phyloP scores from a whole-genome alignment of 2,797 vertebrate genomes.

The Catharus ustulatus region DNA sequence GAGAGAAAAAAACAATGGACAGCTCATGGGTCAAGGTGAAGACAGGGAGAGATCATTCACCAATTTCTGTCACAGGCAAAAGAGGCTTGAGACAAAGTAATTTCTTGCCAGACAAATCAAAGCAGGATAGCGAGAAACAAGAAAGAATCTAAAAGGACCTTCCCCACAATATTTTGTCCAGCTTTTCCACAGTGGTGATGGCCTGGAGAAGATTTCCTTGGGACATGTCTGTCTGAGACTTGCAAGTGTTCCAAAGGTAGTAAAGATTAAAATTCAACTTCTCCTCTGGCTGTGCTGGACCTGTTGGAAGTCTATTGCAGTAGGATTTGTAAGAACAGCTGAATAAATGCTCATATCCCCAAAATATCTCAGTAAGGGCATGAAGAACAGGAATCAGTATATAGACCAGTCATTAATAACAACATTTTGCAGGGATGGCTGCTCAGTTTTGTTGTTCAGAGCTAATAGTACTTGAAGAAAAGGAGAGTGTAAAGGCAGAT shows the following conservation, averaged over 20 bases:
- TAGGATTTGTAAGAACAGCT: not conserved
- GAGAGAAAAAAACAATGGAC: not conserved
- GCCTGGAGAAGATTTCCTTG: not conserved
- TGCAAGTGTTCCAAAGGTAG: not conserved
- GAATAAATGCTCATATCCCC: not conserved
- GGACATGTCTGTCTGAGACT: not conserved
- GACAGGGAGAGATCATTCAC: not conserved
- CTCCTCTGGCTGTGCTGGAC: not conserved
- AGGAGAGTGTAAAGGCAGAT: not conserved
- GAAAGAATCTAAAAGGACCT: not conserved
- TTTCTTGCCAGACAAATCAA: not conserved
- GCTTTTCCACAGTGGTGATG: not conserved
- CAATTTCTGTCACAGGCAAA: not conserved
- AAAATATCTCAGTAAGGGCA: not conserved
- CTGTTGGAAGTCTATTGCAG: not conserved
- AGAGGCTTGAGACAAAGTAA: not conserved
- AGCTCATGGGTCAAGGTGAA: rapidly evolving
- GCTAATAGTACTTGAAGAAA: not conserved
- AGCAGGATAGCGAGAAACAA: not conserved
- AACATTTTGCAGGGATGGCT: not conserved
- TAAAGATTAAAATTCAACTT: not conserved
- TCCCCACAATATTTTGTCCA: not conserved
- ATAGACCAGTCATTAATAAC: not conserved
- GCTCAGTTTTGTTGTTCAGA: not conserved
- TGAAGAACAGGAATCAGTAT: not conserved